phyloP scores from a whole-genome alignment of 2,888 invertebrate species.

The Allolobophora icterica region DNA sequence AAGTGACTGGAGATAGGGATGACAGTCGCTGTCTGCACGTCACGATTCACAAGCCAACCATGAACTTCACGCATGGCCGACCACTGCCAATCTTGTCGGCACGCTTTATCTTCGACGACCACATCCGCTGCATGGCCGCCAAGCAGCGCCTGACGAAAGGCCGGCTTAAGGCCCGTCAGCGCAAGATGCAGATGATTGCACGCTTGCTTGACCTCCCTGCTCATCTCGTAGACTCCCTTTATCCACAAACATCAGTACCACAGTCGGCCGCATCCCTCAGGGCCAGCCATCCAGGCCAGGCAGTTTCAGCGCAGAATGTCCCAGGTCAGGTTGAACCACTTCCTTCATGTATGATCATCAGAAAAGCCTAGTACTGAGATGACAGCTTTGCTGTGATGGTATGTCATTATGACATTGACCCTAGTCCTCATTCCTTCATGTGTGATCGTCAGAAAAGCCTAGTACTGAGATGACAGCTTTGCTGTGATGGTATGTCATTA shows the following conservation, averaged over 20 bases:
- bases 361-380: constrained; percentile 27
- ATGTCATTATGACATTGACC: neutral
- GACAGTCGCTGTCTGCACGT: constrained; percentile 93
- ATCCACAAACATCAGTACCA: constrained; percentile 33
- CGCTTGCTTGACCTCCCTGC: constrained; percentile 76
- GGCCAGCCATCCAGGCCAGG: constrained; percentile 24
- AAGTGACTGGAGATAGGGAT: constrained; percentile 92
- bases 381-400: neutral
- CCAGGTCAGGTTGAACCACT: constrained; percentile 20
- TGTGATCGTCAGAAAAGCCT: constrained; percentile 19
- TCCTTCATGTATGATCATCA: constrained; percentile 14
- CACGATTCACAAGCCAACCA: constrained; percentile 80
- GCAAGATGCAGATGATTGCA: constrained; percentile 95
- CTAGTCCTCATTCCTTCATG: neutral
- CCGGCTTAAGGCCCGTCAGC: constrained; percentile 85
- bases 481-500: neutral
- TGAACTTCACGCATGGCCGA: constrained; percentile 67
- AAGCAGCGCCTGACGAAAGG: constrained; percentile 79
- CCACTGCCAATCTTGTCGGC: constrained; percentile 61
- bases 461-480: constrained; percentile 21
- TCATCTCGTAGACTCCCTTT: constrained; percentile 48
- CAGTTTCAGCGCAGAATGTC: constrained; percentile 18
- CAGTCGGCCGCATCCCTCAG: constrained; percentile 41
- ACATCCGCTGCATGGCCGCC: constrained; percentile 80
- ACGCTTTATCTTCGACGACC: constrained; percentile 93